Conservation (phyloP, 2,113 vertebrate genomes). For the Neomonachus schauinslandi region DNA sequence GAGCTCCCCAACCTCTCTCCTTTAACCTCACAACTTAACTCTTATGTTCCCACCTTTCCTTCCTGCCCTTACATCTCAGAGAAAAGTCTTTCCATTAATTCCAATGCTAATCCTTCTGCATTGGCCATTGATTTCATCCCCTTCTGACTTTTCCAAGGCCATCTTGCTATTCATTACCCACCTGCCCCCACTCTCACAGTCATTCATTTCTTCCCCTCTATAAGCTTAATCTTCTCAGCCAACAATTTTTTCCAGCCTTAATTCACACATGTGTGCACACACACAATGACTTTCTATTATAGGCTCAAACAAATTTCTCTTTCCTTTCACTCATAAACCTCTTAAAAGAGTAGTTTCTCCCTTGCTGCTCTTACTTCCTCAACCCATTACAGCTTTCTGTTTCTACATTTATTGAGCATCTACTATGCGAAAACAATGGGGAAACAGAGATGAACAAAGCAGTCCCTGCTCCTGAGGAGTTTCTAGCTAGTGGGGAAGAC, state of each 20-base stretch:
- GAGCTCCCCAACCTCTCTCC: not conserved
- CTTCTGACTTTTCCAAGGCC: not conserved
- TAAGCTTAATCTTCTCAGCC: not conserved
- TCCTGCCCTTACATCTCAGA: not conserved
- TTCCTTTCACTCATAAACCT: not conserved
- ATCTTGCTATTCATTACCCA: not conserved
- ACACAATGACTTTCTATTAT: not conserved
- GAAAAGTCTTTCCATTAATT: not conserved
- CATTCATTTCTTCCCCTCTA: not conserved
- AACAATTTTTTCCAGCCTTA: not conserved
- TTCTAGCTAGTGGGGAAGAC: not conserved
- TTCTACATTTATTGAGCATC: not conserved
- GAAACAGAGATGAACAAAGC: not conserved
- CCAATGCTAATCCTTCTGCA: not conserved
- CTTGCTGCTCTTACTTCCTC: not conserved
- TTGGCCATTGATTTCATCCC: not conserved
- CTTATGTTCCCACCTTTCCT: not conserved
- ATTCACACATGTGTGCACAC: not conserved
- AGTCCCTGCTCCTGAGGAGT: not conserved
- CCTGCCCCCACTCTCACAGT: not conserved
- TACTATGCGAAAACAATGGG: not conserved
- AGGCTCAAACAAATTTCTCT: not conserved
- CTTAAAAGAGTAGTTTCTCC: not conserved
- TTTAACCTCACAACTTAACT: not conserved
- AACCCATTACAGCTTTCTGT: not conserved